phyloP scores from a whole-genome alignment of 2,113 vertebrate species.

The Chaetops frenatus region DNA sequence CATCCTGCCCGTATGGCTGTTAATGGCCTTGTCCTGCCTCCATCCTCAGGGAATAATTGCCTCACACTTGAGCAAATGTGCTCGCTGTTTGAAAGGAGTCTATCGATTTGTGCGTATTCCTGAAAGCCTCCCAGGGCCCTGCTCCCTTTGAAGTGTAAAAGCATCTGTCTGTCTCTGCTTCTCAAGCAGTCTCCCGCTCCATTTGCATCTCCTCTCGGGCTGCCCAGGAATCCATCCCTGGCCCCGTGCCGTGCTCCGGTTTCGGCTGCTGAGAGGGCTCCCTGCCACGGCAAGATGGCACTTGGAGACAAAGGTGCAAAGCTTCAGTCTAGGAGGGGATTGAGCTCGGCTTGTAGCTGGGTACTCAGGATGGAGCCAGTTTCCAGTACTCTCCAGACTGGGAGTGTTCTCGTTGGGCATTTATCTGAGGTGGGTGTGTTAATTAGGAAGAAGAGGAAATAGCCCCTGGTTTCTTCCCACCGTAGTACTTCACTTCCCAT shows the following conservation, averaged over 20 bases:
- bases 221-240: neutral
- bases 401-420: rapidly evolving
- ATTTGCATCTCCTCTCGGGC: neutral
- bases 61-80: conserved; percentile 56
- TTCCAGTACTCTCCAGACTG: neutral
- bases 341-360: neutral
- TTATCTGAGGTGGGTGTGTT: neutral
- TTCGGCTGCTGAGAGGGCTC: neutral
- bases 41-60: conserved; percentile 37
- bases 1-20: neutral
- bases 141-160: conserved; percentile 53
- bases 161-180: conserved; percentile 21
- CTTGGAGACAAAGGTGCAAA: neutral
- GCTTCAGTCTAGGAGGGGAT: neutral
- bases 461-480: neutral
- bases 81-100: conserved; percentile 42
- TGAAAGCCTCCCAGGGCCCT: neutral
- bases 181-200: neutral
- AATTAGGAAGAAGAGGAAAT: neutral
- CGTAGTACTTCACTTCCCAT: rapidly evolving
- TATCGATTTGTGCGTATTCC: conserved; percentile 6
- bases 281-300: neutral
- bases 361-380: neutral
- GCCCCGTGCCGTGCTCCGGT: neutral
- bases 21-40: conserved; percentile 34